phyloP scores from a whole-genome alignment of 2,888 invertebrate species.

The Drosophila seclusa region DNA sequence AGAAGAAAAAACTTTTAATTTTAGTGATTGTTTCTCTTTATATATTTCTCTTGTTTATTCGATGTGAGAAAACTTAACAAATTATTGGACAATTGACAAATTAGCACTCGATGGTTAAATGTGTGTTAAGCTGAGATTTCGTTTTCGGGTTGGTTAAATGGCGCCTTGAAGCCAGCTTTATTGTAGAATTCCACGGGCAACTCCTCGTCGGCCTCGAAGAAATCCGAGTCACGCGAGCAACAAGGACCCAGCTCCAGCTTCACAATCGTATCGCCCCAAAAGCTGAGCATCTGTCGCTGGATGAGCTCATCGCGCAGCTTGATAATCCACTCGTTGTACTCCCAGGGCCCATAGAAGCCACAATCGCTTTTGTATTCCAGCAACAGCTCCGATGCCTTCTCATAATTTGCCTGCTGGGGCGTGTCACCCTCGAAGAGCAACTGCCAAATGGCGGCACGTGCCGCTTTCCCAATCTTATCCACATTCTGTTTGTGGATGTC shows the following conservation, averaged over 20 bases:
- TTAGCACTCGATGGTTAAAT: background rate
- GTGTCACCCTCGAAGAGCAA: slow-evolving; percentile 61
- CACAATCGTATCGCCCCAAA: slow-evolving; percentile 82
- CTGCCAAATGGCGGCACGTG: slow-evolving; percentile 63
- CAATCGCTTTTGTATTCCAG: slow-evolving; percentile 83
- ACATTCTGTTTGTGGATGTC: slow-evolving; percentile 56
- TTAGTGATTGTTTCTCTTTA: background rate
- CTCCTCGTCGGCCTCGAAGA: slow-evolving; percentile 71
- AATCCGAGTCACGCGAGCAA: slow-evolving; percentile 80
- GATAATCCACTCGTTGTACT: slow-evolving; percentile 83
- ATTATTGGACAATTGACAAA: background rate
- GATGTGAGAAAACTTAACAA: background rate
- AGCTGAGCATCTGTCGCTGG: slow-evolving; percentile 67
- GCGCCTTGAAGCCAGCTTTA: slow-evolving; percentile 62
- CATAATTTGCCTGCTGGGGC: slow-evolving; percentile 24
- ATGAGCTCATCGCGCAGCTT: slow-evolving; percentile 78
- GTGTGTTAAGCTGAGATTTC: background rate
- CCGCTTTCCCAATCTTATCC: slow-evolving; percentile 54
- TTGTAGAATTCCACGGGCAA: slow-evolving; percentile 76
- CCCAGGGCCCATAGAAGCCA: slow-evolving; percentile 71
- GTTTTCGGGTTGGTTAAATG: slow-evolving; percentile 40
- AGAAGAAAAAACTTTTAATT: background rate
- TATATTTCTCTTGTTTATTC: background rate
- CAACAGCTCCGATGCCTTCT: slow-evolving; percentile 62
- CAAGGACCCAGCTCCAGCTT: slow-evolving; percentile 77